These are phyloP conservation scores for Girardinus metallicus DNA, from an alignment of 2,797 vertebrate species.

Conservation along the genomic window DNA sequence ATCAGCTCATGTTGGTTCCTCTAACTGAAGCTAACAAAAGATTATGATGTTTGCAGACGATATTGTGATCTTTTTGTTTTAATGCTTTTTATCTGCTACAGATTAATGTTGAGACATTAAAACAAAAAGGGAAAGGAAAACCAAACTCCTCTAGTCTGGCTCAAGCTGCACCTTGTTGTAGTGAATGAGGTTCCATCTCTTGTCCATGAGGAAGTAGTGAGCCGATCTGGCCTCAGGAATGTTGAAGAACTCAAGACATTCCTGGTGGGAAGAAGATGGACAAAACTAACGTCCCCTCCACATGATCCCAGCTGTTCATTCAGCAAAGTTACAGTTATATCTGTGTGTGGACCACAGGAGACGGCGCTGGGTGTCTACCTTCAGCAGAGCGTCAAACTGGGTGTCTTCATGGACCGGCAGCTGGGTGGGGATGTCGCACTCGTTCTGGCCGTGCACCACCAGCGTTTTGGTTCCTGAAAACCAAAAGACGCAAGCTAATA, in stretches of 20 bases:
- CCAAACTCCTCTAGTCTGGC: too few relatives aligned
- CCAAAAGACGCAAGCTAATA: background rate
- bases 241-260: conserved; percentile 98
- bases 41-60: background rate
- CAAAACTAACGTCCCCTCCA: background rate
- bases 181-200: conserved; percentile 98
- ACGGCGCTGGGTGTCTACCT: conserved; percentile 77
- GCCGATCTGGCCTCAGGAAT: conserved; percentile 96
- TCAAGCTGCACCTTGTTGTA: conserved; percentile 88
- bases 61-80: too few relatives aligned
- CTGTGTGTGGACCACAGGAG: too few relatives aligned
- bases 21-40: background rate
- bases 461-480: conserved; percentile 93
- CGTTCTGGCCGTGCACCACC: conserved; percentile 98
- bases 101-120: background rate
- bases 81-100: background rate
- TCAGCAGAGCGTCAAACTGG: conserved; percentile 97
- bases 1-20: background rate
- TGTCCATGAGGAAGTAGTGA: conserved; percentile 98
- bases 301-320: background rate
- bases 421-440: conserved; percentile 98
- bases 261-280: conserved; percentile 74
- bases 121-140: background rate
- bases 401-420: conserved; percentile 99
- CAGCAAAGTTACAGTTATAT: background rate